Evolutionary conservation across 2,888 invertebrate species (phyloP).

Genomic region (Machimus atricapillus): DNA sequence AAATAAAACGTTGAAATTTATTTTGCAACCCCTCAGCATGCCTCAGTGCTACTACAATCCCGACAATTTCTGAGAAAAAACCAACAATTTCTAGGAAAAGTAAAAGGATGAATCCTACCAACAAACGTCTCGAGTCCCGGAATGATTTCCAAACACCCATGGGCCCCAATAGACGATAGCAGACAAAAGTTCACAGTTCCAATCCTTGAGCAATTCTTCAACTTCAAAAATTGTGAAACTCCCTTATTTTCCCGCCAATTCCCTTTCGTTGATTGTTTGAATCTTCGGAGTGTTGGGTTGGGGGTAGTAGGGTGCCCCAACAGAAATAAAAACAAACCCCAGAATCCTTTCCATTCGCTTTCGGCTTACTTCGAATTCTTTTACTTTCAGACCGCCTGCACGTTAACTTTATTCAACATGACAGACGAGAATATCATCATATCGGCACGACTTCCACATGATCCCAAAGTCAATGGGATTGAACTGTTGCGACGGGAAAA

Average conservation of each 20-base stretch:
- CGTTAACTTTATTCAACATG: slow-evolving; percentile 82
- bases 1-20: background rate
- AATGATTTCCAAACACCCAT: background rate
- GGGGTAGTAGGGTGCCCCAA: background rate
- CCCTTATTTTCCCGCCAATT: background rate
- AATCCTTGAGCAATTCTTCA: slow-evolving; percentile 25
- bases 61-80: background rate
- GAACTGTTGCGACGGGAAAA: slow-evolving; percentile 75
- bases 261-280: background rate
- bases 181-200: slow-evolving; percentile 24
- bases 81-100: background rate
- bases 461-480: slow-evolving; percentile 70
- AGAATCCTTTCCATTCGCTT: background rate
- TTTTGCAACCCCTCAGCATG: background rate
- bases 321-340: background rate
- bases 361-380: background rate
- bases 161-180: background rate
- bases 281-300: background rate
- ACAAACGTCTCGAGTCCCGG: background rate
- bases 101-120: background rate
- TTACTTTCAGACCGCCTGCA: slow-evolving; percentile 77
- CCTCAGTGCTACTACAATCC: background rate
- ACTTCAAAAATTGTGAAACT: slow-evolving; percentile 22
- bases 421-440: slow-evolving; percentile 89
- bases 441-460: slow-evolving; percentile 76